Evolutionary conservation across 30 jellyfish, hydroid and myxozoan species (phyloP).

Genomic region (Aurelia sp.): DNA sequence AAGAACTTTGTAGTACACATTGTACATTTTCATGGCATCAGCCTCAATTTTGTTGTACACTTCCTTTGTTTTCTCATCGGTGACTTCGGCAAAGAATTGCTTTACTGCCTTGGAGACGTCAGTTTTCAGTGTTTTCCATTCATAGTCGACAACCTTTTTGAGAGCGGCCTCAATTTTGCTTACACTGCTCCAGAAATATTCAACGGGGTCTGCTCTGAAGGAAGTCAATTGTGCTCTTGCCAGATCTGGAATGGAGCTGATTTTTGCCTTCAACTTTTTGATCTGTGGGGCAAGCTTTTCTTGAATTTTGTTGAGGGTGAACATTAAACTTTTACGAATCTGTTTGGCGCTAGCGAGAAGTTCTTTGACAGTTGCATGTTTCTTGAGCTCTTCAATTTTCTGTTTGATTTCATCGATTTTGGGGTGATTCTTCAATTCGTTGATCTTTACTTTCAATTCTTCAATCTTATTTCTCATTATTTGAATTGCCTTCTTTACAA

Average conservation of each 20-base stretch:
- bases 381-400: conserved; percentile 39
- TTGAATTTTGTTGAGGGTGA: conserved; percentile 53
- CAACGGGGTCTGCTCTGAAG: conserved; percentile 89
- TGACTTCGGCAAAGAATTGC: conserved; percentile 39
- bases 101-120: conserved; percentile 13
- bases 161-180: background rate
- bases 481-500: conserved; percentile 35
- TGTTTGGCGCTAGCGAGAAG: conserved; percentile 19
- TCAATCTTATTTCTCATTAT: conserved; percentile 30
- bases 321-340: conserved; percentile 53
- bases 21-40: conserved; percentile 10
- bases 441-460: conserved; percentile 53
- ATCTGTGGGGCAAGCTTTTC: conserved; percentile 40
- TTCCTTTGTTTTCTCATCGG: conserved; percentile 70
- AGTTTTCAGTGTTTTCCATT: conserved; percentile 12
- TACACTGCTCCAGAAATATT: conserved; percentile 86
- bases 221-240: conserved; percentile 16
- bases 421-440: conserved; percentile 80
- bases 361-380: conserved; percentile 60
- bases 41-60: conserved; percentile 10
- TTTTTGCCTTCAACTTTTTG: background rate
- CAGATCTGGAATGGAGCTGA: conserved; percentile 11
- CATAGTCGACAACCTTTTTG: conserved; percentile 4
- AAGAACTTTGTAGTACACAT: conserved; percentile 4
- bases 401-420: conserved; percentile 51